These are phyloP conservation scores for Simalia tracyae DNA, from an alignment of 2,797 vertebrate genomes.

Conservation along the genomic window DNA sequence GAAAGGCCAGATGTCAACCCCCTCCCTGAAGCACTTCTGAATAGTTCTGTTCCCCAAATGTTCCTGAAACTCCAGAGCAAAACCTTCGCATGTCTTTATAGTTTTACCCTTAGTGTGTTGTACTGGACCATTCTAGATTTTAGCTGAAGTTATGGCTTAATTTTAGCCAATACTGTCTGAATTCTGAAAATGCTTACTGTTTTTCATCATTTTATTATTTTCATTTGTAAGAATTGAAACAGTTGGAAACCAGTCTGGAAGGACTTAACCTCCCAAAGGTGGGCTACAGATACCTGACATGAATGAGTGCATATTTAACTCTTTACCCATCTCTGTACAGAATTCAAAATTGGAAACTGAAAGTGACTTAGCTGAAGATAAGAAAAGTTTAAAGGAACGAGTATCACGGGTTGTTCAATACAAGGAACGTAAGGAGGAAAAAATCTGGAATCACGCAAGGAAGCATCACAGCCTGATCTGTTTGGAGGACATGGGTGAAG, in stretches of 20 bases:
- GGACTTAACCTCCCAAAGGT: background rate
- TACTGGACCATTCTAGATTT: no score
- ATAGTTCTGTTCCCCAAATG: no score
- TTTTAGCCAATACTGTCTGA: no score
- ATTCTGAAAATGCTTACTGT: no score
- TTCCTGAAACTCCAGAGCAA: no score
- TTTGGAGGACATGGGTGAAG: slow-evolving; percentile 46
- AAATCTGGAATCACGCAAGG: slow-evolving; percentile 46
- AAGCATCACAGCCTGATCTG: slow-evolving; percentile 59
- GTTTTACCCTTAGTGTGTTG: no score
- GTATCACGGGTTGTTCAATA: slow-evolving; percentile 63
- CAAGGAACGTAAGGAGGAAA: slow-evolving; percentile 69
- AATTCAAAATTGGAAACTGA: slow-evolving; percentile 52
- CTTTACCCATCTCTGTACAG: slow-evolving; percentile 55
- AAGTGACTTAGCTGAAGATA: slow-evolving; percentile 38
- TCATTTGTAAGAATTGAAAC: background rate
- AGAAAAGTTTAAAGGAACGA: slow-evolving; percentile 64
- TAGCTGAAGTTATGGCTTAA: no score
- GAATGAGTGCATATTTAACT: background rate
- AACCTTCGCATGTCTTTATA: no score
- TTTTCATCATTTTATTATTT: no score
- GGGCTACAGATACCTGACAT: background rate
- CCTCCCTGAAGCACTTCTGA: no score
- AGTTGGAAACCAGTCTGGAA: background rate
- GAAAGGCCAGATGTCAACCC: no score